Evolutionary conservation across 1,140 invertebrate genomes (phyloP), one percentile per base, ranked within the genome.

Genomic region (Drosophila arizonae): DNA sequence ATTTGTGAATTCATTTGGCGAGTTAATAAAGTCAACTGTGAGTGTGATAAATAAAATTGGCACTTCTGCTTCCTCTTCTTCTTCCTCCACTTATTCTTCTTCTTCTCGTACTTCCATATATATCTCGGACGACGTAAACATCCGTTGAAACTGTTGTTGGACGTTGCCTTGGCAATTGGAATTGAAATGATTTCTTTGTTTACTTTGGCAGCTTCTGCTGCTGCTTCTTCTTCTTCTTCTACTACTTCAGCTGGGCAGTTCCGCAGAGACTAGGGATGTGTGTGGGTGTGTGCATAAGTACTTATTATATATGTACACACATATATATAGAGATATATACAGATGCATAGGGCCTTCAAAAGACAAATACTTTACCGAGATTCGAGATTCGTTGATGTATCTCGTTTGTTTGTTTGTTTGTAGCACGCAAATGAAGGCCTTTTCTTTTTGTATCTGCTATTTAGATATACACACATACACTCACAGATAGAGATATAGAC

Each of bases 121-220:
- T 17, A 21, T 46, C 10, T 43, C 21, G 41, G 24, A 6, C 21
- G 11, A 68, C 62, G 51, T 86, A 86, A 86, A 86, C 82, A 86
- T 87, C 77, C 64, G 79, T 51, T 43, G 82, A 56, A 9, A 43
- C 9, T 24, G 41, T 43, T 15, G 39, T 57, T 17, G 21, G 69
- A 45, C 50, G 54, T 57, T 48, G 39, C 41, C 64, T 81, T 72
- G 66, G 48, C 21, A 82, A 76, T 57, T 72, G 61, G 58, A 82
- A 68, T 72, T 82, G 48, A 86, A 87, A 81, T 71, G 81, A 87
- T 79, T 82, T 68, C 82, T 77, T 86, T 86, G 82, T 86, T 86
- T 87, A 86, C 61, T 57, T 48, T 52, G 64, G 51, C 33, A 17
- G 36, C 45, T 63, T 54, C 46, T 56, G 58, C 63, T 74, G 55